Evolutionary conservation across 2,113 vertebrate species (phyloP).

Genomic region (Phoenicopterus ruber): DNA sequence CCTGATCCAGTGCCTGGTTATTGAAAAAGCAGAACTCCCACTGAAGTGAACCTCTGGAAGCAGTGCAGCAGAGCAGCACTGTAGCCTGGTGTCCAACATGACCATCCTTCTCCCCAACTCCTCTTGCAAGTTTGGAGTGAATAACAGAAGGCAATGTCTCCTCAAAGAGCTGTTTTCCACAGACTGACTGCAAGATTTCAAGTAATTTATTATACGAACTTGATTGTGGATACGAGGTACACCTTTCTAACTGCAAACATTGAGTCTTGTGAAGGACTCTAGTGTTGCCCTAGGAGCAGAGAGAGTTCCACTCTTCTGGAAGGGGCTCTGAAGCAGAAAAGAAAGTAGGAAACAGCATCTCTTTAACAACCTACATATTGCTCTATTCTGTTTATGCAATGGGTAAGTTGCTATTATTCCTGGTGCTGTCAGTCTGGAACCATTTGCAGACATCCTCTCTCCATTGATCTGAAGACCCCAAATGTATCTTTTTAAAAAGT

Average conservation of each 20-base stretch:
- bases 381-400: neutral
- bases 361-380: neutral
- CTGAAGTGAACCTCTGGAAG: neutral
- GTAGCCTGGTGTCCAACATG: neutral
- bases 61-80: neutral
- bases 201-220: constrained; percentile 36
- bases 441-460: neutral
- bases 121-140: constrained; percentile 15
- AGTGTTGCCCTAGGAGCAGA: neutral
- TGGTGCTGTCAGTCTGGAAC: neutral
- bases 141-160: neutral
- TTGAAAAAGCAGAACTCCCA: neutral
- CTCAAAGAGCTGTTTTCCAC: neutral
- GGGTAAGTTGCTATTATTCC: neutral
- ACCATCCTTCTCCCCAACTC: neutral
- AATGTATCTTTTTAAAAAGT: neutral
- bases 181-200: constrained; percentile 40
- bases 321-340: neutral
- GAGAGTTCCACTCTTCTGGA: neutral
- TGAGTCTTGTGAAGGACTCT: neutral
- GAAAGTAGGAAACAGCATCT: neutral
- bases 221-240: constrained; percentile 25
- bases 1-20: neutral
- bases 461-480: neutral
- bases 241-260: neutral